Evolutionary conservation across 2,797 vertebrate species (phyloP), one percentile per base, ranked within the genome.

Genomic region (Amniataba percoides): DNA sequence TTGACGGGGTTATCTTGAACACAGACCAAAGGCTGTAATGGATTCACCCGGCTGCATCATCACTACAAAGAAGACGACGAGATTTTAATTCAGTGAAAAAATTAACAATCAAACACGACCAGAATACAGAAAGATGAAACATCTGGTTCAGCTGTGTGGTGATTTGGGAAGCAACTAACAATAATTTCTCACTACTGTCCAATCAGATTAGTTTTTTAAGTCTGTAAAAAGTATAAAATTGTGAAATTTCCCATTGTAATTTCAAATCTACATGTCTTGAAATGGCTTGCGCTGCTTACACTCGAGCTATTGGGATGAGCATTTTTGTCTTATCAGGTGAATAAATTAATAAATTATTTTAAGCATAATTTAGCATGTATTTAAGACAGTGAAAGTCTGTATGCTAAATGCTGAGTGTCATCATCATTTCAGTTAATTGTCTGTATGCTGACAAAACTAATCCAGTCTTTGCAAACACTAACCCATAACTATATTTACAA

Each of bases 1-100:
- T 85, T 81, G 77, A 74, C 36, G 57, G n/a, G 71, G 62, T 74
- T 79, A 57, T 68, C 42, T 62, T 66, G 46, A 78, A 52, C 51
- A 58, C 62, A 68, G 42, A 73, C 71, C 57, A 2, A 23, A 34
- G 68, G 64, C 62, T 21, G 43, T 43, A 43, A 18, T 68, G 21
- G 31, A 71, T 23, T 2, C 16, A 18, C n/a, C 53, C 21, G 71
- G 56, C 43, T 23, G 45, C 16, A 21, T 2, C 5, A 25, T 69
- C 18, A 3, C 18, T 55, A 43, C 23, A 49, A 21, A 21, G 23
- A 40, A 68, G 31, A 51, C 8, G 21, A 61, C 2, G 14, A 69
- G 8, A 56, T 12, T 71, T 46, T 57, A 36, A 64, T 74, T 58
- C 21, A 46, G 40, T 16, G 1, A 53, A 58, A 58, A 39, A 56